These are phyloP conservation scores for Morelia viridis DNA, from an alignment of 2,797 vertebrate genomes.

Conservation along the genomic window DNA sequence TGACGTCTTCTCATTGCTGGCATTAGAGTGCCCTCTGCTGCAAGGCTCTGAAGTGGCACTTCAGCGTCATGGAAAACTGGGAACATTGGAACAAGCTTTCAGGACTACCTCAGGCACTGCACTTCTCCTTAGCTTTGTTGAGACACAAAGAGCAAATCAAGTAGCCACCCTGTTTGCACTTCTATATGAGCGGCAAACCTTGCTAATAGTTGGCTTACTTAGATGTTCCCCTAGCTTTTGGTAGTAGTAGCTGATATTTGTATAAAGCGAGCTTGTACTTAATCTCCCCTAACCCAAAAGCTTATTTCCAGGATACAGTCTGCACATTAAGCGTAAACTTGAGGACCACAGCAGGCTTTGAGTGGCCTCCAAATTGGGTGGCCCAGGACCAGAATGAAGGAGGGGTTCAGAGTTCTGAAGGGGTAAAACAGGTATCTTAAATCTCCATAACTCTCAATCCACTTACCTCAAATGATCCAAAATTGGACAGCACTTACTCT, in stretches of 20 bases:
- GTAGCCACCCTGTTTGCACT: neutral
- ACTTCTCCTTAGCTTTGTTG: neutral
- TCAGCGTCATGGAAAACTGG: rapidly evolving
- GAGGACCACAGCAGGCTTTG: neutral
- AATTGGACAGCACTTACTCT: neutral
- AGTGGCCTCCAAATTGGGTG: too few relatives aligned
- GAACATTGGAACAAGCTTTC: neutral
- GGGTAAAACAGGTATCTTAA: neutral
- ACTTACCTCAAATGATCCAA: neutral
- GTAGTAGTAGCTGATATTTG: too few relatives aligned
- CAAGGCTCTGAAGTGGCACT: neutral
- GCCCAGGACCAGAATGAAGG: too few relatives aligned
- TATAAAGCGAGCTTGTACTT: too few relatives aligned
- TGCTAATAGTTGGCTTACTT: neutral
- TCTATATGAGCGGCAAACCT: neutral
- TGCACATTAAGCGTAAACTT: neutral
- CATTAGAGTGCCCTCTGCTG: slow-evolving; percentile 56
- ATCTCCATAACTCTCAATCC: neutral
- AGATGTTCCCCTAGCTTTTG: neutral
- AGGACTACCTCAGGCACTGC: neutral
- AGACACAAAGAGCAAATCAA: neutral
- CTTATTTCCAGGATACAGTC: too few relatives aligned
- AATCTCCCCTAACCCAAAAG: too few relatives aligned
- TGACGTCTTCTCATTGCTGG: neutral
- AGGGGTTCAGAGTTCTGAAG: too few relatives aligned